These are phyloP conservation scores for Gortyna flavago DNA, from an alignment of 2,888 invertebrate species.

Conservation along the genomic window DNA sequence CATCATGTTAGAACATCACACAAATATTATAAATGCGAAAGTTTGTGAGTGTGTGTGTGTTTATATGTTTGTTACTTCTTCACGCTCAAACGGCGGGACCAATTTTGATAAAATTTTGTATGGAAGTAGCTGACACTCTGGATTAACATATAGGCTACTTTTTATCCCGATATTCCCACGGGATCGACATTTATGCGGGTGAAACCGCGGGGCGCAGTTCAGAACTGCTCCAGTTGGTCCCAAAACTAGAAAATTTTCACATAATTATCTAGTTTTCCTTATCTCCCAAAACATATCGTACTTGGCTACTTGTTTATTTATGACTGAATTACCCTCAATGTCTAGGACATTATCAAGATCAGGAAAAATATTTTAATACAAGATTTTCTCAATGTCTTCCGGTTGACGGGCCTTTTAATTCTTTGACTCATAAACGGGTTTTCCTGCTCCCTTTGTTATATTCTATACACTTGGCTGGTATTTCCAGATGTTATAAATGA, in stretches of 20 bases:
- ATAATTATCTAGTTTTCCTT: conserved; percentile 20
- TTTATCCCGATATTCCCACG: too few species aligned
- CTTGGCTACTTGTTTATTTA: background rate
- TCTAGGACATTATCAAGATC: conserved; percentile 48
- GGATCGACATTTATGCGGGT: too few species aligned
- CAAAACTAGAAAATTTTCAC: background rate
- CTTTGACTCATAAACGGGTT: conserved; percentile 51
- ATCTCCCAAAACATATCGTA: background rate
- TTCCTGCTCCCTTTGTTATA: conserved; percentile 47
- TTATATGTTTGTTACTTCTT: too few species aligned
- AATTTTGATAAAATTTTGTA: too few species aligned
- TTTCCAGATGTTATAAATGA: conserved; percentile 40
- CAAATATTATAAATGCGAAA: too few species aligned
- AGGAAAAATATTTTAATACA: conserved; percentile 37
- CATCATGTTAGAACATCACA: too few species aligned
- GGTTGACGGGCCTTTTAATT: background rate
- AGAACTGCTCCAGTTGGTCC: background rate
- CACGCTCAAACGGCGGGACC: too few species aligned
- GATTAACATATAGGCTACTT: too few species aligned
- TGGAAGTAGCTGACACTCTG: too few species aligned
- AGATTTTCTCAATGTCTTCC: conserved; percentile 58
- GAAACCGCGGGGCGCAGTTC: too few species aligned
- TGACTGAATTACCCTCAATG: conserved; percentile 6
- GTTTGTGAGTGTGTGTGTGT: too few species aligned
- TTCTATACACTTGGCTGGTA: conserved; percentile 41